Base-by-base conservation (phyloP, 2,113 vertebrate genomes). In the Madoqua kirkii region DNA sequence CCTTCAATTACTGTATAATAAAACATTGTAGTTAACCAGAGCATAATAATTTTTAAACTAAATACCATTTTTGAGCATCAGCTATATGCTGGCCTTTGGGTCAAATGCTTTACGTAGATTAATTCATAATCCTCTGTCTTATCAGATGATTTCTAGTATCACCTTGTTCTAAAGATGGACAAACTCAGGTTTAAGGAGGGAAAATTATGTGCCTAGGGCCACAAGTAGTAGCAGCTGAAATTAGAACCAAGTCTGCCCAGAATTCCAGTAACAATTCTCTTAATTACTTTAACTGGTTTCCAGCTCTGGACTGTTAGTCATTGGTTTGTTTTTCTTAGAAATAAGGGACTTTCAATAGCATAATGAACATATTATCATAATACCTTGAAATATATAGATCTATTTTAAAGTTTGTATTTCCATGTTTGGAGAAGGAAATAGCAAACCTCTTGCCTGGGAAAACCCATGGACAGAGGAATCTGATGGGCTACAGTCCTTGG, bases 271-370 rank as follows among this genome's bases (percentile, higher is more conserved):
- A 78, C 59, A 8, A 3, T 91, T 97, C 25, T 89, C 36, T 95
- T 76, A 87, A 93, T 33, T 40, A 86, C 33, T 64, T 89, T 62
- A 43, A 67, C 14, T 95, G 33, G 62, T 95, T 97, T 93, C 27
- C 55, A 29, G 21, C 52, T 90, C 52, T 97, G 64, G 43, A 57
- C 13, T 79, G 19, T 57, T 11, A 36, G 4, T 82, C 91, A 7
- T 89, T 76, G 23, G 33, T 93, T 94, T 97, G 59, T 71, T 78
- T 95, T 97, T 91, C 92, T 43, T 79, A 87, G 76, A 95, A 81
- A 52, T 90, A 95, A 96, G 31, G n/a, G 14, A 54, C 33, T 89
- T 94, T 88, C 6, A 97, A 64, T 5, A 95, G 31, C 54, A 40
- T 83, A 87, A 57, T 64, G 27, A 96, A 88, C 92, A 87, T 89